Base-by-base conservation (phyloP, 2,113 vertebrate genomes). In the Bagarius yarrelli region DNA sequence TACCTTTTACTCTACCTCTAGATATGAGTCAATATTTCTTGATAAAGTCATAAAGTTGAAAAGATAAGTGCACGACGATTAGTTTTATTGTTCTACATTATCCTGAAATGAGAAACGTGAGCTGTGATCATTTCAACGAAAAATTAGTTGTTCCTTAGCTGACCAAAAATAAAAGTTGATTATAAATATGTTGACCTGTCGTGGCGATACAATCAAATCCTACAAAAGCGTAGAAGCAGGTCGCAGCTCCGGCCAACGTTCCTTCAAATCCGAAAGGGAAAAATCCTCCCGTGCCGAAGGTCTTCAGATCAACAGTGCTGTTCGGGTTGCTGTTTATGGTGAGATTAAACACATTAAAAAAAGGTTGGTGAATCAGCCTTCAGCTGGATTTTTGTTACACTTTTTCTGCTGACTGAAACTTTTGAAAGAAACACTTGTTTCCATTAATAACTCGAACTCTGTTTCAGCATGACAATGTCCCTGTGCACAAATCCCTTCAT, bases 191-290 rank as follows among this genome's bases (percentile, higher is more conserved):
- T 53, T 79, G 16, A 71, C 52, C 93, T 94, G 89, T 81, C 53
- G 86, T 87, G 34, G 86, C 86, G 16, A 87, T 87, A 72, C 86
- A 87, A 76, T 87, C 86, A 47, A 87, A 87, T 52, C 86, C 86
- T 9, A 87, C 86, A 34, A 87, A 87, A 34, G 86, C 86, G 8
- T 87, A 82, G 85, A 87, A 88, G 78, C 92, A 93, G 8, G 87
- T 67, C 4, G 92, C 91, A 34, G 92, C 93, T 83, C 92, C 93
- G 30, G 92, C 86, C 82, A 94, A 55, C 2, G 89, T 94, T 63
- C 93, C 92, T 8, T 82, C 84, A 73, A 93, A 91, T 21, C 91
- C 90, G 21, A 89, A 93, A 1, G 92, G 92, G 87, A 93, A 88
- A 83, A 93, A 92, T 34, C 93, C 92, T 74, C 91, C 85, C 3